A percentile compares a stretch with the other conserved stretches of the same genome.
Evolutionary conservation across 2,888 invertebrate genomes (phyloP).

Genomic region (Lithosia quadra): DNA sequence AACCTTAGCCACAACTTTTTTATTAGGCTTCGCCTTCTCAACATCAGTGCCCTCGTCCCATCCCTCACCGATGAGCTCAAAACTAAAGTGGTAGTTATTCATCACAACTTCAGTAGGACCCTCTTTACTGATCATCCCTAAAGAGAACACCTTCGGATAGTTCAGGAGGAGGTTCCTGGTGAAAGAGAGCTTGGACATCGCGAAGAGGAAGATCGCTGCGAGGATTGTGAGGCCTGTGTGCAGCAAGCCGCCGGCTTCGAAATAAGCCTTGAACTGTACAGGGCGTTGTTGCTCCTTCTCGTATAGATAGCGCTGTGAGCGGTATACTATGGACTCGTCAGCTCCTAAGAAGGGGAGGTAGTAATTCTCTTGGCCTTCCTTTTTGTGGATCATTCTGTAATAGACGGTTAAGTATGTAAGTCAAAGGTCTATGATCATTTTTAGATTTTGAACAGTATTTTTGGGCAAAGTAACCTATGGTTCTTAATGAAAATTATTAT

Average conservation of each 20-base stretch:
- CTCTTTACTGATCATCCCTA: constrained; percentile 89
- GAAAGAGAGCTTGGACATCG: constrained; percentile 54
- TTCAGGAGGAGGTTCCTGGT: constrained; percentile 62
- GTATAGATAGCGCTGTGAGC: constrained; percentile 93
- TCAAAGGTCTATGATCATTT: no score
- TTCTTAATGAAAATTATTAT: no score
- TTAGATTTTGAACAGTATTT: no score
- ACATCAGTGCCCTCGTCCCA: constrained; percentile 88
- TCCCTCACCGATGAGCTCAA: constrained; percentile 92
- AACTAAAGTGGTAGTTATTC: constrained; percentile 88
- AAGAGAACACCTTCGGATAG: constrained; percentile 88
- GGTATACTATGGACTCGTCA: constrained; percentile 93
- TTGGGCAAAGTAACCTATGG: no score
- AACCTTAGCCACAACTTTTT: constrained; percentile 89
- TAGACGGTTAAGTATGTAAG: background rate
- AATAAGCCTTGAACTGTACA: constrained; percentile 92
- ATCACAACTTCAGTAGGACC: constrained; percentile 89
- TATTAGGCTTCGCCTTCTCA: constrained; percentile 87
- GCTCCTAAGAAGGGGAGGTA: constrained; percentile 93
- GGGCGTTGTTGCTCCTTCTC: constrained; percentile 91
- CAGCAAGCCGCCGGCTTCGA: constrained; percentile 77
- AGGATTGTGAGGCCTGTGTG: constrained; percentile 82
- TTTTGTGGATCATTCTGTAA: constrained; percentile 84
- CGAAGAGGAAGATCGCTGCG: constrained; percentile 80
- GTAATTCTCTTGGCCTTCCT: constrained; percentile 79